phyloP scores from a whole-genome alignment of 1,140 invertebrate genomes.

The Apis cerana region DNA sequence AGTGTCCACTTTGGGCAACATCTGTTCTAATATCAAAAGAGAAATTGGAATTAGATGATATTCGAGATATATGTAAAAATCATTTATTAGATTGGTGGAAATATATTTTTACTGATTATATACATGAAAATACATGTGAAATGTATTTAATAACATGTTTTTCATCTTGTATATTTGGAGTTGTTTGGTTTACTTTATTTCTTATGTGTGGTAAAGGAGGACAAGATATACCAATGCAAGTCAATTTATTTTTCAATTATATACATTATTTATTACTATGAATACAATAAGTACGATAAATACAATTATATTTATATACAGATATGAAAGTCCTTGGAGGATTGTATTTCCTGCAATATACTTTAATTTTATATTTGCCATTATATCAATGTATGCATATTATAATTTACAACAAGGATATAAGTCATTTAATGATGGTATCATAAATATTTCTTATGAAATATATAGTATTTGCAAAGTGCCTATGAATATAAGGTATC shows the following conservation, averaged over 20 bases:
- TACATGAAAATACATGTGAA: constrained; percentile 53
- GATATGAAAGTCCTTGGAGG: constrained; percentile 65
- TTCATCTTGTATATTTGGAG: constrained; percentile 64
- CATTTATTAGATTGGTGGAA: constrained; percentile 50
- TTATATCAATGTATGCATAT: constrained; percentile 21
- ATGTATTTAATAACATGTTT: constrained; percentile 58
- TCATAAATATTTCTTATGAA: constrained; percentile 31
- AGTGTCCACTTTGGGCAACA: constrained; percentile 69
- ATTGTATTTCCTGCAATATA: constrained; percentile 63
- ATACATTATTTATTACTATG: neutral
- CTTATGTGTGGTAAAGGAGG: constrained; percentile 67
- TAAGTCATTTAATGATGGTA: constrained; percentile 45
- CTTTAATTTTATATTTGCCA: constrained; percentile 61
- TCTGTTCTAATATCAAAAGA: constrained; percentile 1
- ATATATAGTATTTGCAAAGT: neutral
- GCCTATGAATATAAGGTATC: constrained; percentile 1
- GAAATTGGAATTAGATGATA: neutral
- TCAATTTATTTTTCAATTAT: neutral
- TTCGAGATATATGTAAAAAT: neutral
- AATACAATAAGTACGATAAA: neutral
- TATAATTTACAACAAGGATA: constrained; percentile 50
- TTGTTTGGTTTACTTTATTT: constrained; percentile 64
- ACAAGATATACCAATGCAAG: constrained; percentile 56
- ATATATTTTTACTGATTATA: constrained; percentile 51
- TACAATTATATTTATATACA: constrained; percentile 22